phyloP scores from a whole-genome alignment of 2,113 vertebrate genomes.

The Hiodon tergisus region DNA sequence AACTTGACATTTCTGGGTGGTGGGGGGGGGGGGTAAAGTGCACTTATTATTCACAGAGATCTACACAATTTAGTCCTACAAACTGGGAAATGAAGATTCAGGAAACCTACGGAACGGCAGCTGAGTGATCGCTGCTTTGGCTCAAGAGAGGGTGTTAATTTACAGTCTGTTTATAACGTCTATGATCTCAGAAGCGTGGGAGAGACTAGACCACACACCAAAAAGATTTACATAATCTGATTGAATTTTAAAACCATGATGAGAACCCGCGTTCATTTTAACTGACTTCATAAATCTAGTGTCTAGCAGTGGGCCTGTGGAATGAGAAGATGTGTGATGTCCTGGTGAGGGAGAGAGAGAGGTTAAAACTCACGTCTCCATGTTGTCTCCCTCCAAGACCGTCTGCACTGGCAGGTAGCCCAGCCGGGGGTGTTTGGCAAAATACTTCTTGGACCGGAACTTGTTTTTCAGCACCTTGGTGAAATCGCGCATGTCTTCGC shows the following conservation, averaged over 20 bases:
- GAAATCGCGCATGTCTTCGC: conserved; percentile 95
- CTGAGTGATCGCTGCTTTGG: too few species aligned
- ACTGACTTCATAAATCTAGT: conserved; percentile 11
- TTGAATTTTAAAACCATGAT: conserved; percentile 14
- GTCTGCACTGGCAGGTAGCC: conserved; percentile 98
- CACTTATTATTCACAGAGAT: too few species aligned
- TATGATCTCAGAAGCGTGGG: neutral
- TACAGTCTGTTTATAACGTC: conserved; percentile 10
- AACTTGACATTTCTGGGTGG: too few species aligned
- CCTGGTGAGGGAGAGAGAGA: neutral
- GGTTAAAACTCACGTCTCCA: conserved; percentile 83
- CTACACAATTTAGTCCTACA: too few species aligned
- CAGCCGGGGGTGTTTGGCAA: conserved; percentile 90
- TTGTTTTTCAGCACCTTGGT: conserved; percentile 98
- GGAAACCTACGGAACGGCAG: too few species aligned
- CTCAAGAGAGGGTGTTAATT: neutral
- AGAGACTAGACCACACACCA: neutral
- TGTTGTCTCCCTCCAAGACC: conserved; percentile 91
- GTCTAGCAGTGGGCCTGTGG: neutral
- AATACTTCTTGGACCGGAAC: conserved; percentile 97
- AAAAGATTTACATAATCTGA: conserved; percentile 7
- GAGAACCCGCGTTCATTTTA: conserved; percentile 12
- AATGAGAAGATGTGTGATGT: conserved; percentile 25
- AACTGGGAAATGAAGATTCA: too few species aligned
- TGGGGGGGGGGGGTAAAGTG: too few species aligned